Conservation (phyloP, 2,888 invertebrate species). For the Agrochola lota region DNA sequence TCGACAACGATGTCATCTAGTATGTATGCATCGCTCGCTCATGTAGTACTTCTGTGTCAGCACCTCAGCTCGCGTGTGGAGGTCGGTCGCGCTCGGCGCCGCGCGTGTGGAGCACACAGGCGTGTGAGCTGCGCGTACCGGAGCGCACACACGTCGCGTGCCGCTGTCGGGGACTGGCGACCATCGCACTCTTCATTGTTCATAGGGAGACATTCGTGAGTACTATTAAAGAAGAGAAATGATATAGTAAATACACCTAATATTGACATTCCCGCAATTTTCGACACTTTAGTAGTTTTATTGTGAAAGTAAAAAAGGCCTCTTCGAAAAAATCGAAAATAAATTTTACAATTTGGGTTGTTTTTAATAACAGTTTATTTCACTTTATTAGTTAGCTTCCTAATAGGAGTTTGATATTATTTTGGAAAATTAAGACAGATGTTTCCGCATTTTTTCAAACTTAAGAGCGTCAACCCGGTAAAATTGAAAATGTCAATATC, state of each 20-base stretch:
- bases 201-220: constrained; percentile 83
- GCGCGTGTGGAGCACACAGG: constrained; percentile 84
- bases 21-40: not conserved
- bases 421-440: no score
- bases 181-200: constrained; percentile 84
- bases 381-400: no score
- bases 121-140: constrained; percentile 84
- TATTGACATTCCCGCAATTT: not conserved
- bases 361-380: no score
- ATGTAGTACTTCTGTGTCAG: constrained; percentile 63
- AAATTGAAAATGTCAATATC: no score
- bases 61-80: constrained; percentile 83
- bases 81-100: constrained; percentile 85
- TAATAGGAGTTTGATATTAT: no score
- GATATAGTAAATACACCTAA: not conserved
- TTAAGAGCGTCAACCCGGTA: no score
- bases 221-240: not conserved
- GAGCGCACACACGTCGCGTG: constrained; percentile 82
- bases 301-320: not conserved
- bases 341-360: no score
- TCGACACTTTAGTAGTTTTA: no score
- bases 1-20: not conserved
- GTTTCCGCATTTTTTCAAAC: no score
- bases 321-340: no score
- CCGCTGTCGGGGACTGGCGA: constrained; percentile 83